These are phyloP conservation scores for Pteronotus mesoamericanus DNA, from an alignment of 2,797 vertebrate genomes.

Conservation along the genomic window DNA sequence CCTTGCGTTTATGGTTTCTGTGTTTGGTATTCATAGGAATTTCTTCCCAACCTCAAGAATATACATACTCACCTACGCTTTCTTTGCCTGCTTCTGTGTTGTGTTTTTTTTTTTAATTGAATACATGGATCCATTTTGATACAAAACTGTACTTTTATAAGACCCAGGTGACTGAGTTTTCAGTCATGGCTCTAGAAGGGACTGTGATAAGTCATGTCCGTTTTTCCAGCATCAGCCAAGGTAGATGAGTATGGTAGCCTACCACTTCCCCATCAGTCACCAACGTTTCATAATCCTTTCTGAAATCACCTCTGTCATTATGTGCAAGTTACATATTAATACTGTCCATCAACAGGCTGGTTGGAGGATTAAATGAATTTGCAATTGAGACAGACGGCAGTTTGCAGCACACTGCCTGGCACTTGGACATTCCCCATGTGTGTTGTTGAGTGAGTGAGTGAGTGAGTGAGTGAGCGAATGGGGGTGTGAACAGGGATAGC, in stretches of 20 bases:
- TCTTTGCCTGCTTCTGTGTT: neutral
- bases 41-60: neutral
- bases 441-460: neutral
- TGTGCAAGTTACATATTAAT: neutral
- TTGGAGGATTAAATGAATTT: neutral
- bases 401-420: neutral
- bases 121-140: neutral
- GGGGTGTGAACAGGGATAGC: neutral
- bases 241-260: neutral
- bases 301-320: neutral
- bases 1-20: neutral
- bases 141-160: neutral
- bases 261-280: neutral
- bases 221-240: neutral
- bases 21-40: neutral
- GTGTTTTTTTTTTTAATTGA: slow-evolving; percentile 22
- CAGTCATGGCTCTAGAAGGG: neutral
- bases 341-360: neutral
- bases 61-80: neutral
- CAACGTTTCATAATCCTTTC: neutral
- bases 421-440: neutral
- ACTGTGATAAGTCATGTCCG: neutral
- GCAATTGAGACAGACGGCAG: neutral
- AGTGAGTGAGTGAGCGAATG: neutral
- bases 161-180: neutral